Conservation (phyloP, 2,797 vertebrate genomes). For the Threskiornis aethiopicus region DNA sequence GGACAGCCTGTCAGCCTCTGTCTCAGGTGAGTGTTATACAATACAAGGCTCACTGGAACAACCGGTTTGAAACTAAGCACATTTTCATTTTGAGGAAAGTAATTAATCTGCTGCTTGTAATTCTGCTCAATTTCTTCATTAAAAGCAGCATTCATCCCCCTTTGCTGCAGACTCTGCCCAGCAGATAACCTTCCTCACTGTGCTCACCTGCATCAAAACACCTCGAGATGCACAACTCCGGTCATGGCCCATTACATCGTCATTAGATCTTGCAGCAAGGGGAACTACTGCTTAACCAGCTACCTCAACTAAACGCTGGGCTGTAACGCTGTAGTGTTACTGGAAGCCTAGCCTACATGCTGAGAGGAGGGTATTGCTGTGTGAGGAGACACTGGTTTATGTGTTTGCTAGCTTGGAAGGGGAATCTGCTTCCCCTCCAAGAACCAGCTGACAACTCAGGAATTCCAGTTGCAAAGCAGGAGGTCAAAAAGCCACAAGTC, state of each 20-base stretch:
- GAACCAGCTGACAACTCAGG: neutral
- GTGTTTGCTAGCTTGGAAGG: neutral
- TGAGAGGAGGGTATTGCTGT: neutral
- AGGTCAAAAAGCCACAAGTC: neutral
- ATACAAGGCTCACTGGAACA: constrained; percentile 39
- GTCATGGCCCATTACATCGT: neutral
- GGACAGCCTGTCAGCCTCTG: constrained; percentile 60
- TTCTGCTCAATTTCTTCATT: constrained; percentile 45
- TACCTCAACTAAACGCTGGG: rapidly evolving
- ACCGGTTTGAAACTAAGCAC: constrained; percentile 46
- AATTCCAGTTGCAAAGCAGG: neutral
- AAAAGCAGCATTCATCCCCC: neutral
- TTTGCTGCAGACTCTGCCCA: neutral
- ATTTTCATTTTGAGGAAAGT: constrained; percentile 52
- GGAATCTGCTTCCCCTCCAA: neutral
- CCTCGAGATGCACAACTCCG: neutral
- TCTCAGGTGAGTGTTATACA: constrained; percentile 64
- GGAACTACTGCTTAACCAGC: neutral
- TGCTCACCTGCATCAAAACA: constrained; percentile 24
- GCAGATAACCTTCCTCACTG: neutral
- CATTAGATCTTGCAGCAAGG: neutral
- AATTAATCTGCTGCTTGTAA: constrained; percentile 58
- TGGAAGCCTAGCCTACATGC: neutral
- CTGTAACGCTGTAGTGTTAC: neutral
- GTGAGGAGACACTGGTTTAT: neutral